Base-by-base conservation (phyloP, 2,888 invertebrate species). In the Lycaena phlaeas region DNA sequence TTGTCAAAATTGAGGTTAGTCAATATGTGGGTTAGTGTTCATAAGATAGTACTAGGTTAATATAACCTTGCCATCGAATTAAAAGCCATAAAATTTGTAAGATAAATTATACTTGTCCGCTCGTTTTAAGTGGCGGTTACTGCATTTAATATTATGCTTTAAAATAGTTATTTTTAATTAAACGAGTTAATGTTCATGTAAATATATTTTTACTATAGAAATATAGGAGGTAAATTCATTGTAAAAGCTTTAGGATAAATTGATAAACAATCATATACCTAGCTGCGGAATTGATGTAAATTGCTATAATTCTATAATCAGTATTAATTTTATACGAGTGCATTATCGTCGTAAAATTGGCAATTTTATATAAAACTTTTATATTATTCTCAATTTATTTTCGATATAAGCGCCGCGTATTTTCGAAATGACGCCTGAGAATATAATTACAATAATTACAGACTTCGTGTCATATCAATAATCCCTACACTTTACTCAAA, bases 11-110 rank as follows among this genome's bases (percentile, higher is more conserved):
- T 10, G 34, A 34, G 10, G 18, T 11, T 5, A 11, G 9, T 18
- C 7, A 12, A 18, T 12, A 34, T 34, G 34, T 34, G 11, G 34
- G 18, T 34, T 34, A 34, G 34, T 34, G 18, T 34, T 22, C 12
- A 18, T 12, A 12, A 18, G 12, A 4, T 7, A 34, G 22, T 18
- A 22, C 34, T 18, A 11, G 12, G 34, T 34, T 34, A 22, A 34
- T 34, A 7, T 18, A 34, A 2, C 11, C 14, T 9, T 11, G 34
- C 12, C 22, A 12, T 34, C 10, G 10, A 34, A 34, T 34, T 18
- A 34, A 34, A 34, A 12, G 34, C 22, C 34, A 34, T 34, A 34
- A 34, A 22, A 18, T 22, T 34, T 11, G 11, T 34, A 3, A 15
- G 14, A 12, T 17, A 10, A 27, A 3, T 12, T 1, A 2, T 27